These are phyloP conservation scores for Osedax fenrisi DNA, from an alignment of 2,888 invertebrate species.

Conservation along the genomic window DNA sequence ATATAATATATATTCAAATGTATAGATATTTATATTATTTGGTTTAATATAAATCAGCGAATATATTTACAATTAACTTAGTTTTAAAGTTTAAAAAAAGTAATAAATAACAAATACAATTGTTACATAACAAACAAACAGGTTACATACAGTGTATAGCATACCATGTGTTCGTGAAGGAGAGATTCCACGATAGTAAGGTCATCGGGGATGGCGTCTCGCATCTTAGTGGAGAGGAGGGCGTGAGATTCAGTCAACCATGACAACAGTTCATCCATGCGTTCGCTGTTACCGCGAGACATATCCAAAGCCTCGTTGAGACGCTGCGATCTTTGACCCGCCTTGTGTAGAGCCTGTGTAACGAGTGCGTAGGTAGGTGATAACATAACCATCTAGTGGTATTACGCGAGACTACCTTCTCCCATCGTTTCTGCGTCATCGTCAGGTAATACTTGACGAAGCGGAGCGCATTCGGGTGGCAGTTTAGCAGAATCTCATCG, in stretches of 20 bases:
- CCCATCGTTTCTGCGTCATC: constrained; percentile 49
- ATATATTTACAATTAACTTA: too few relatives aligned
- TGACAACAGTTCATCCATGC: constrained; percentile 47
- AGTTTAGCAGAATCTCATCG: constrained; percentile 46
- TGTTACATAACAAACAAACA: too few relatives aligned
- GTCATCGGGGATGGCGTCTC: constrained; percentile 47
- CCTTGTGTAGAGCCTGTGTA: constrained; percentile 29
- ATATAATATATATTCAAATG: too few relatives aligned
- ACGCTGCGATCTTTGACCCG: constrained; percentile 41
- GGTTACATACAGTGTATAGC: too few relatives aligned
- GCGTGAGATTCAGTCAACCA: constrained; percentile 49
- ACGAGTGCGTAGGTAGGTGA: too few relatives aligned
- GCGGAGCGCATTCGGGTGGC: constrained; percentile 49
- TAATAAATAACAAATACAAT: too few relatives aligned
- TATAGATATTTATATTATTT: too few relatives aligned
- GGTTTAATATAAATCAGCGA: too few relatives aligned
- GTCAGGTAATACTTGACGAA: constrained; percentile 51
- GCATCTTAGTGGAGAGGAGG: constrained; percentile 46
- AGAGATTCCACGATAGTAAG: constrained; percentile 47
- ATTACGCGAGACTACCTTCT: constrained; percentile 41
- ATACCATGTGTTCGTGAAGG: constrained; percentile 46
- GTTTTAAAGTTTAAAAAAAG: too few relatives aligned
- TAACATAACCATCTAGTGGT: background rate
- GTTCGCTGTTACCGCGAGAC: constrained; percentile 47
- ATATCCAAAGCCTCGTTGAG: constrained; percentile 45